Evolutionary conservation across 2,113 vertebrate genomes (phyloP).

Genomic region (Paradoxurus hermaphroditus): DNA sequence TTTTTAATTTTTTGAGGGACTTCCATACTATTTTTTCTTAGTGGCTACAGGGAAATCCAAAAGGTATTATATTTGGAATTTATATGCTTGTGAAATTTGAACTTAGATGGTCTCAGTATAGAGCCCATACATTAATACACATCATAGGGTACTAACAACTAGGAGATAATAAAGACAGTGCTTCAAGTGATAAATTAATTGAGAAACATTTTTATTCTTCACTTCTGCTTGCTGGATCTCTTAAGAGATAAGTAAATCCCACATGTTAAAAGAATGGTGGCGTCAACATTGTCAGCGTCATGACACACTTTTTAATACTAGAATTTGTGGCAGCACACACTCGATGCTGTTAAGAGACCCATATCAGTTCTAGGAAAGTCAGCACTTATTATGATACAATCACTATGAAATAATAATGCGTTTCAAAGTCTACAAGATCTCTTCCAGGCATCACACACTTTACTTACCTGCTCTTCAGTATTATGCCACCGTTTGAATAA

Average conservation of each 20-base stretch:
- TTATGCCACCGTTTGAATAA: background rate
- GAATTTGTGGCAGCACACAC: background rate
- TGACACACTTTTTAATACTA: background rate
- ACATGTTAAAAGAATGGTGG: background rate
- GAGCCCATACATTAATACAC: background rate
- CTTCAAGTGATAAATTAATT: background rate
- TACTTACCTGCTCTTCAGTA: background rate
- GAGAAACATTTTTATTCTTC: background rate
- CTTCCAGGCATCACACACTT: background rate
- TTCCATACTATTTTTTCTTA: background rate
- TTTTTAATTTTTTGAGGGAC: background rate
- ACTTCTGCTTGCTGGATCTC: background rate
- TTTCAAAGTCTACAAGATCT: background rate
- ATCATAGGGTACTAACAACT: background rate
- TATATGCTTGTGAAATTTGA: conserved; percentile 2
- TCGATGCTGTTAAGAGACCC: background rate
- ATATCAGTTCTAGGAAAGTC: background rate
- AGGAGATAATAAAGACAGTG: background rate
- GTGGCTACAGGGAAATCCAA: background rate
- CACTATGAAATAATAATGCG: background rate
- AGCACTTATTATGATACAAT: background rate
- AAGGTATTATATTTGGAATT: background rate
- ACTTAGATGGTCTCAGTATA: background rate
- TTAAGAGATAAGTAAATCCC: background rate
- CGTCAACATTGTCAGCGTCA: background rate